A percentile compares a stretch with the other conserved stretches of the same genome.
phyloP scores from a whole-genome alignment of 2,888 invertebrate species.

The Caenorhabditis zanzibari region DNA sequence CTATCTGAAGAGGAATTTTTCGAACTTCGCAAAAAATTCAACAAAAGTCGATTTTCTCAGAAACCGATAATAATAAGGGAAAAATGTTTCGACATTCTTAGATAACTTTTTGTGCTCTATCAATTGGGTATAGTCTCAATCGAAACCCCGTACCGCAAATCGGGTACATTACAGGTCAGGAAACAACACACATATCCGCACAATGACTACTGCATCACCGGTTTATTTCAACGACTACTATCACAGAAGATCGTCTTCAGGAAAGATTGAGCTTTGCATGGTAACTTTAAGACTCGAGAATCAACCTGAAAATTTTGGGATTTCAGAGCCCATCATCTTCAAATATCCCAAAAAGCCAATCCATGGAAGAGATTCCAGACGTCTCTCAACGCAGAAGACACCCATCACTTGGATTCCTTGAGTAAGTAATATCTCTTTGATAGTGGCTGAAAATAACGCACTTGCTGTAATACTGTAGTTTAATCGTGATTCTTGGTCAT shows the following conservation, averaged over 20 bases:
- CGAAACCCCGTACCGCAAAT: no score
- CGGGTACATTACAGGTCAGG: not conserved
- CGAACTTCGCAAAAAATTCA: no score
- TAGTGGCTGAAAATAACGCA: not conserved
- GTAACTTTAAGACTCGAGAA: not conserved
- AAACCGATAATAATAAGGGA: no score
- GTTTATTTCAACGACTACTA: slow-evolving; percentile 54
- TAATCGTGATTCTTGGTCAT: not conserved
- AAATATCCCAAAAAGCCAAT: slow-evolving; percentile 43
- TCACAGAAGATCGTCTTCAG: slow-evolving; percentile 45
- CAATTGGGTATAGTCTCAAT: no score
- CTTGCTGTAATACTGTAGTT: not conserved
- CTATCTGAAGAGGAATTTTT: no score
- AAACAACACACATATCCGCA: not conserved
- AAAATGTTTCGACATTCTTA: no score
- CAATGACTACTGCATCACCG: not conserved
- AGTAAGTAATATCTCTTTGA: slow-evolving; percentile 29
- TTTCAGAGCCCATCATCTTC: slow-evolving; percentile 37
- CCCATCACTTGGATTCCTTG: slow-evolving; percentile 31
- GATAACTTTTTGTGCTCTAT: no score
- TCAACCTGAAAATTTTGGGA: not conserved
- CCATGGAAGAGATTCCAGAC: slow-evolving; percentile 32
- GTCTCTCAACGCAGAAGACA: slow-evolving; percentile 9
- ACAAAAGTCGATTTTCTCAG: no score
- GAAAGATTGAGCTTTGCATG: slow-evolving; percentile 42